Conservation (phyloP, 2,888 invertebrate genomes). For the Hirtodrosophila confusa region DNA sequence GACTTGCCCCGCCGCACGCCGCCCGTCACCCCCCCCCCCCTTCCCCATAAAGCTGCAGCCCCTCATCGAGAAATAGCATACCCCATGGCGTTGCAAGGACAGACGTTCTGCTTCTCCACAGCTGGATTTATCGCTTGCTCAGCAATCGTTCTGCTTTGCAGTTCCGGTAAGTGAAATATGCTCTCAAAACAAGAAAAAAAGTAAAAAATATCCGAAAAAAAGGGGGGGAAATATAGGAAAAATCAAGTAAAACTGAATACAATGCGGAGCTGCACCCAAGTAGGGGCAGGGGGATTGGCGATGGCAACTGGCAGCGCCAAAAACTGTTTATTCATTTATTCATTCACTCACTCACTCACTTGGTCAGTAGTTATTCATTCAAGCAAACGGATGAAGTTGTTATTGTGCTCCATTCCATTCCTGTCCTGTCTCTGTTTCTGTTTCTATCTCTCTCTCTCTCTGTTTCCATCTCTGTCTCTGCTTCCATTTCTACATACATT, state of each 20-base stretch:
- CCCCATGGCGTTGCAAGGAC: conserved; percentile 64
- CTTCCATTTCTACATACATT: conserved; percentile 2
- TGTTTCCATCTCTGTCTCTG: conserved; percentile 6
- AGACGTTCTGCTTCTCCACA: conserved; percentile 74
- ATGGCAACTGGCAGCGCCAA: too few species aligned
- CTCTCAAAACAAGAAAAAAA: conserved; percentile 39
- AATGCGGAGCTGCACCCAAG: neutral
- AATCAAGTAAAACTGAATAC: conserved; percentile 9
- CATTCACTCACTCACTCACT: conserved; percentile 14
- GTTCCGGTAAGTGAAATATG: conserved; percentile 84
- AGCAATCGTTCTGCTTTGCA: conserved; percentile 84
- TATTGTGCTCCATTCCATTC: conserved; percentile 38
- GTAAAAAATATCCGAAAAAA: too few species aligned
- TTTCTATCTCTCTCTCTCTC: conserved; percentile 14
- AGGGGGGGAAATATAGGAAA: conserved; percentile 1
- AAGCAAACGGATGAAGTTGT: conserved; percentile 47
- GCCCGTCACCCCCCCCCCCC: neutral
- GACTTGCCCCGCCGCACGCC: neutral
- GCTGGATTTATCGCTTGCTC: conserved; percentile 84
- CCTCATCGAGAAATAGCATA: too few species aligned
- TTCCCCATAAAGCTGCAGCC: neutral
- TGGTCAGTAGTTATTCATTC: conserved; percentile 47
- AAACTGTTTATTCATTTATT: conserved; percentile 28
- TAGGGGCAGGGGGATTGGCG: too few species aligned
- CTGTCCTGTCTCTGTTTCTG: neutral